Conservation (phyloP, 2,888 invertebrate genomes). For the Argyra leucocephala region DNA sequence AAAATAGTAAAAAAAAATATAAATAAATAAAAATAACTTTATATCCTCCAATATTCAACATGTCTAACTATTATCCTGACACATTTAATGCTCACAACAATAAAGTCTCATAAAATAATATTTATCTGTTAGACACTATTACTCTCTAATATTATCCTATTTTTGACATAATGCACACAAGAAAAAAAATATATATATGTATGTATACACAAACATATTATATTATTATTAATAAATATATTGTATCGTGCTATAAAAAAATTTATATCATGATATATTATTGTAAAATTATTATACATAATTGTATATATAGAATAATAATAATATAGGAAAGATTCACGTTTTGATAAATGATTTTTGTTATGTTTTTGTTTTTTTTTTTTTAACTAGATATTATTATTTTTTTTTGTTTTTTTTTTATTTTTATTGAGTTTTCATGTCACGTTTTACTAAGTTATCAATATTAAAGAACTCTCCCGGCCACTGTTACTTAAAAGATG, state of each 20-base stretch:
- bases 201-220: no score
- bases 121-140: neutral
- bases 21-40: neutral
- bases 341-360: neutral
- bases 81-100: neutral
- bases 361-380: neutral
- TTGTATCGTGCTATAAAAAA: no score
- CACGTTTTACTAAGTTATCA: conserved; percentile 2
- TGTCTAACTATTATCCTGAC: conserved; percentile 6
- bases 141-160: neutral
- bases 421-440: neutral
- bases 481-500: neutral
- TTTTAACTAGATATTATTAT: neutral
- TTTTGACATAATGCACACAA: neutral
- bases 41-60: neutral
- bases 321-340: neutral
- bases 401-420: neutral
- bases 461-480: neutral
- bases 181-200: no score
- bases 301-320: no score
- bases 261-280: neutral
- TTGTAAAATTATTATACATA: neutral
- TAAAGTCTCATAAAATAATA: conserved; percentile 1
- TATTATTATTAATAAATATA: no score
- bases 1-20: no score